These are phyloP conservation scores for Drosophila setifemur DNA, from an alignment of 1,140 invertebrate genomes.

Conservation along the genomic window DNA sequence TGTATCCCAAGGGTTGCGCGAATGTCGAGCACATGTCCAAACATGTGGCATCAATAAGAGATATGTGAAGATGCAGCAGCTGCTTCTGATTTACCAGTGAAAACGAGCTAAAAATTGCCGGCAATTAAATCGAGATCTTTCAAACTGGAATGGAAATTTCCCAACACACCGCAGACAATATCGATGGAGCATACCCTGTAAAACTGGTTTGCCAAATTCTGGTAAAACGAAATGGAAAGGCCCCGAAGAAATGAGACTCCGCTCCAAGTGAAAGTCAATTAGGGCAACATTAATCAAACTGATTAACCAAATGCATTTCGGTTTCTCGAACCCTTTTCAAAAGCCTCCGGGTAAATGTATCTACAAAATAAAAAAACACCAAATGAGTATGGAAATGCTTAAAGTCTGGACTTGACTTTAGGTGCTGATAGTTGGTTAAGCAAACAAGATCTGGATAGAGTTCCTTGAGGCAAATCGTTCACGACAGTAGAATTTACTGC, in stretches of 20 bases:
- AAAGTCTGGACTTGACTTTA: background rate
- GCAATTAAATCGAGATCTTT: conserved; percentile 45
- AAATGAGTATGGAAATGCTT: conserved; percentile 1
- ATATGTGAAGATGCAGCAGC: conserved; percentile 40
- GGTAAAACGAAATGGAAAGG: conserved; percentile 45
- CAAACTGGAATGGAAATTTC: conserved; percentile 42
- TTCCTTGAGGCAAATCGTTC: conserved; percentile 21
- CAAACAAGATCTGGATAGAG: background rate
- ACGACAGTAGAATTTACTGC: conserved; percentile 4
- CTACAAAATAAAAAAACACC: conserved; percentile 1
- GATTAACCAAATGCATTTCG: conserved; percentile 51
- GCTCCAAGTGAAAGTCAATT: conserved; percentile 74
- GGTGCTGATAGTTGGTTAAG: conserved; percentile 15
- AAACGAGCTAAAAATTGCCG: conserved; percentile 45
- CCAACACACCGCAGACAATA: too few relatives aligned
- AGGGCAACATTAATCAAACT: conserved; percentile 75
- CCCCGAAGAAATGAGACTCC: conserved; percentile 5
- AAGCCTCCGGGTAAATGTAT: background rate
- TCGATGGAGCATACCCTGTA: background rate
- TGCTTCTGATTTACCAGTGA: conserved; percentile 41
- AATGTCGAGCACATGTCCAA: conserved; percentile 45
- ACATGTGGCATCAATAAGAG: conserved; percentile 48
- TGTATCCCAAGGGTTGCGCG: conserved; percentile 36
- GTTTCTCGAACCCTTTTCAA: conserved; percentile 1
- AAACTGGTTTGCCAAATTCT: conserved; percentile 24